phyloP scores from a whole-genome alignment of 1,140 invertebrate species.

The Gonatopus flavifemur region DNA sequence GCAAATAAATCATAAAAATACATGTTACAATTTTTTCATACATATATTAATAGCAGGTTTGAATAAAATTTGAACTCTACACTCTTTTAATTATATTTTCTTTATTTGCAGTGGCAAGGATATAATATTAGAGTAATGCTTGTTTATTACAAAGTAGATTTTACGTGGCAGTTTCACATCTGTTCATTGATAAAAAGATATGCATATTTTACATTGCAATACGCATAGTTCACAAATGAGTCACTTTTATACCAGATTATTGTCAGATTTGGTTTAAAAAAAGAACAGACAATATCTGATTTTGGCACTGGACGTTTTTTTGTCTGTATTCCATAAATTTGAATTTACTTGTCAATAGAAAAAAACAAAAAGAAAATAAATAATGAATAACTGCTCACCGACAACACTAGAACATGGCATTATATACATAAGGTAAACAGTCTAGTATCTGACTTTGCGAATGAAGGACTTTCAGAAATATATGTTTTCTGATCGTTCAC shows the following conservation, averaged over 20 bases:
- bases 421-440: conserved; percentile 13
- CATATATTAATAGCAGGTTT: too few relatives aligned
- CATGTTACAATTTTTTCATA: too few relatives aligned
- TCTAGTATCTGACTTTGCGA: too few relatives aligned
- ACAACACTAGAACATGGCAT: conserved; percentile 10
- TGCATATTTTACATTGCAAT: conserved; percentile 17
- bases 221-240: conserved; percentile 26
- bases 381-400: conserved; percentile 16
- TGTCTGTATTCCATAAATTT: conserved; percentile 10
- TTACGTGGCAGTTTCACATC: conserved; percentile 29
- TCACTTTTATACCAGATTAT: conserved; percentile 38
- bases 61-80: too few relatives aligned
- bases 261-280: conserved; percentile 36
- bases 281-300: conserved; percentile 29
- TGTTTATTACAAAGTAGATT: conserved; percentile 37
- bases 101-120: conserved; percentile 11
- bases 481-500: too few relatives aligned
- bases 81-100: too few relatives aligned
- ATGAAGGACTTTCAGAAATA: too few relatives aligned
- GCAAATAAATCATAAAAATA: too few relatives aligned
- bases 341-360: conserved; percentile 1
- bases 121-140: conserved; percentile 28
- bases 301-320: conserved; percentile 42
- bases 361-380: conserved; percentile 15
- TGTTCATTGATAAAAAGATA: conserved; percentile 29